Conservation (phyloP, 2,888 invertebrate genomes). For the Ornithoptera alexandrae region DNA sequence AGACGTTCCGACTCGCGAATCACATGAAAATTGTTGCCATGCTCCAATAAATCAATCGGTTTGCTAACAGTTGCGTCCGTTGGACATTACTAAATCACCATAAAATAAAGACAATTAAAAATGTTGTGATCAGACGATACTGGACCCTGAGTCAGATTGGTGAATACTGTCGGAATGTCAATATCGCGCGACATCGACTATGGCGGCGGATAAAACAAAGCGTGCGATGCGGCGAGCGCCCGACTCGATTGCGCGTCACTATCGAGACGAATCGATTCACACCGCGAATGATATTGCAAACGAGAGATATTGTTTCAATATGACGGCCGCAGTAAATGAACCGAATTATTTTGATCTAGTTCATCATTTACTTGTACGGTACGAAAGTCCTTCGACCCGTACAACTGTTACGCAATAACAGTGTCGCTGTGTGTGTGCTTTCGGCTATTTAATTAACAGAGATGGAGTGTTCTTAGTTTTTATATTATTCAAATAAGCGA, state of each 20-base stretch:
- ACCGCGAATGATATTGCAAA: slow-evolving; percentile 61
- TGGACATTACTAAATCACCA: slow-evolving; percentile 68
- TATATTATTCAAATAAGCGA: too few species aligned
- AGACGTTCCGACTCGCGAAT: slow-evolving; percentile 43
- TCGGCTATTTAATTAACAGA: too few species aligned
- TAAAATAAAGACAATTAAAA: slow-evolving; percentile 66
- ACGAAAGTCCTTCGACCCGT: slow-evolving; percentile 6
- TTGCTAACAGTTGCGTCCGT: slow-evolving; percentile 56
- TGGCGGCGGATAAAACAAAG: slow-evolving; percentile 42
- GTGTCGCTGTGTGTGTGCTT: too few species aligned
- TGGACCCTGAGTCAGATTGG: slow-evolving; percentile 37
- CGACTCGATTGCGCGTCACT: slow-evolving; percentile 57
- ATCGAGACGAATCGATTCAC: slow-evolving; percentile 71
- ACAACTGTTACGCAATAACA: neutral
- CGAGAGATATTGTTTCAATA: slow-evolving; percentile 59
- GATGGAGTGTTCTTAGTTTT: too few species aligned
- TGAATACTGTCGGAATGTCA: slow-evolving; percentile 47
- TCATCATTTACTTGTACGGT: slow-evolving; percentile 36
- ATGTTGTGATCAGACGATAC: slow-evolving; percentile 39
- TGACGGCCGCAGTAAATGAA: slow-evolving; percentile 57
- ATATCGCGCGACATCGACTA: slow-evolving; percentile 46
- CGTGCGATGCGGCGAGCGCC: slow-evolving; percentile 50
- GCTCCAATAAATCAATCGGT: slow-evolving; percentile 74
- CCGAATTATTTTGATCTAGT: slow-evolving; percentile 62
- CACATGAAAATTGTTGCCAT: slow-evolving; percentile 68